Conservation (phyloP, 2,113 vertebrate species). For the Chaenocephalus aceratus region DNA sequence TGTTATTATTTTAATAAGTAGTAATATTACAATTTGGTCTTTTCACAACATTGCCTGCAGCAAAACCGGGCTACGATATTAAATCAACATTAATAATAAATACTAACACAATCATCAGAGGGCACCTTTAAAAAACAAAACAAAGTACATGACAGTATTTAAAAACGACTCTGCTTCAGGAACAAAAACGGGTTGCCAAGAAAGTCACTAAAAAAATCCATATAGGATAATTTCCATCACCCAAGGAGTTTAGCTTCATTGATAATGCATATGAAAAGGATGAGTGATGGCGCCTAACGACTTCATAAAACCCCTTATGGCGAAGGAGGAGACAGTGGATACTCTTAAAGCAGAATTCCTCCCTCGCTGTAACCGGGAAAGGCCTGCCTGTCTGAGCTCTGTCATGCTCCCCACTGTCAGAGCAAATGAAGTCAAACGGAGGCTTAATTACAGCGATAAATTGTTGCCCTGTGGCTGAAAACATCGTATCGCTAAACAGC, state of each 20-base stretch:
- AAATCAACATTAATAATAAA: slow-evolving; percentile 69
- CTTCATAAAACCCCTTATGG: slow-evolving; percentile 55
- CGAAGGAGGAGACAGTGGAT: slow-evolving; percentile 31
- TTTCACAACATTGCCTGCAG: slow-evolving; percentile 34
- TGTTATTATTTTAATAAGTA: slow-evolving; percentile 11
- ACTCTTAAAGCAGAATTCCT: slow-evolving; percentile 43
- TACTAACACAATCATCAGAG: slow-evolving; percentile 36
- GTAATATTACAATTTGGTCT: slow-evolving; percentile 8
- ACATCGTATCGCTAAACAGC: slow-evolving; percentile 77
- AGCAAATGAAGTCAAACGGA: slow-evolving; percentile 78
- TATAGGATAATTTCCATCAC: slow-evolving; percentile 67
- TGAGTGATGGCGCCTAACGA: slow-evolving; percentile 53
- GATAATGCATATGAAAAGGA: slow-evolving; percentile 67
- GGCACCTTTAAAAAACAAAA: slow-evolving; percentile 63
- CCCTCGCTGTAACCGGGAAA: slow-evolving; percentile 26
- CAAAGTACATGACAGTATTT: slow-evolving; percentile 63
- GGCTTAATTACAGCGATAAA: slow-evolving; percentile 81
- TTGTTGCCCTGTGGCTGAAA: slow-evolving; percentile 78
- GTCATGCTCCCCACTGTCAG: slow-evolving; percentile 70
- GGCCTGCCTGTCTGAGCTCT: slow-evolving; percentile 51
- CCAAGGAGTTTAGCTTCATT: slow-evolving; percentile 62
- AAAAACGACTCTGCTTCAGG: slow-evolving; percentile 19
- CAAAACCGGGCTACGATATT: slow-evolving; percentile 30
- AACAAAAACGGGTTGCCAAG: not conserved
- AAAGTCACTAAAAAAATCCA: slow-evolving; percentile 61